A percentile compares a stretch with the other conserved stretches of the same genome.
Conservation (phyloP, 2,888 invertebrate genomes). For the Ophion obscuratus region DNA sequence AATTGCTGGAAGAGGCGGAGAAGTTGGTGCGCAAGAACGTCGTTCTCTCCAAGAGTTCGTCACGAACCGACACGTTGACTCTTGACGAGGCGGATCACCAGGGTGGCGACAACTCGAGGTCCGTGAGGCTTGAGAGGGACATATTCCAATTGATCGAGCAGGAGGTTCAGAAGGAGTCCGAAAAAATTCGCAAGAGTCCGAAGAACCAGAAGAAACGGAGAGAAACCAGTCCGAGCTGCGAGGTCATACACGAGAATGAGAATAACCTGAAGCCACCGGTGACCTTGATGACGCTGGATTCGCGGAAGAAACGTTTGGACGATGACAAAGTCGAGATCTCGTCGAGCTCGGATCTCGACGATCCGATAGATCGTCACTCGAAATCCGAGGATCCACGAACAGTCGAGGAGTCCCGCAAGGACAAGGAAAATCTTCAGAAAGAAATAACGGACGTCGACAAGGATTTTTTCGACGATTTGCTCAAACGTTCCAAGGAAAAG, state of each 20-base stretch:
- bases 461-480: slow-evolving; percentile 80
- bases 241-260: slow-evolving; percentile 75
- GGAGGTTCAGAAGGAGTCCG: slow-evolving; percentile 78
- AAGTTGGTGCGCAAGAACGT: slow-evolving; percentile 79
- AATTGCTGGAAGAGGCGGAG: slow-evolving; percentile 81
- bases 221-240: slow-evolving; percentile 74
- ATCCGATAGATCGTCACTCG: slow-evolving; percentile 80
- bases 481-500: slow-evolving; percentile 77
- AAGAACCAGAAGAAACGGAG: slow-evolving; percentile 74
- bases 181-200: slow-evolving; percentile 77
- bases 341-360: slow-evolving; percentile 81
- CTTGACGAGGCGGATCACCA: slow-evolving; percentile 72
- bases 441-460: slow-evolving; percentile 82
- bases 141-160: slow-evolving; percentile 81
- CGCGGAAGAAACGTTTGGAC: slow-evolving; percentile 78
- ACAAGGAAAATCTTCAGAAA: slow-evolving; percentile 79
- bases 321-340: slow-evolving; percentile 80
- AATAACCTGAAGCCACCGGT: slow-evolving; percentile 71
- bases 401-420: slow-evolving; percentile 71
- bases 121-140: slow-evolving; percentile 77
- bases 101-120: slow-evolving; percentile 66
- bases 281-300: slow-evolving; percentile 72
- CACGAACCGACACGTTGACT: slow-evolving; percentile 77
- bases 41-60: slow-evolving; percentile 77
- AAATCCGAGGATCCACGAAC: slow-evolving; percentile 76